Conservation (phyloP, 2,797 vertebrate species). For the Enteromius paludinosus region DNA sequence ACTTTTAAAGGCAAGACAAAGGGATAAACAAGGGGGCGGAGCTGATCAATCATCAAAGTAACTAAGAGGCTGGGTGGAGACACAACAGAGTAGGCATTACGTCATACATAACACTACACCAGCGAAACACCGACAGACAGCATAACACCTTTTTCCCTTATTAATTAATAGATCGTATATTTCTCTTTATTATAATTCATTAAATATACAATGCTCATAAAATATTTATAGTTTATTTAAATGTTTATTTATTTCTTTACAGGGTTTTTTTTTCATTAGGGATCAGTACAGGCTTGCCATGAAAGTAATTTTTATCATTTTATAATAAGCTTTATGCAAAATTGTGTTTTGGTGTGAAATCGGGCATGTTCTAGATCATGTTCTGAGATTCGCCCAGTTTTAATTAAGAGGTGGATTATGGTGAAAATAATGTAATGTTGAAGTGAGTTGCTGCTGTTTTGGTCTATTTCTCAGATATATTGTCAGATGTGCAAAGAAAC, state of each 20-base stretch:
- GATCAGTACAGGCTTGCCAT: neutral
- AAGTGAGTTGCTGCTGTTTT: neutral
- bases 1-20: too few relatives aligned
- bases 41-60: too few relatives aligned
- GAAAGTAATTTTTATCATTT: neutral
- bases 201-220: neutral
- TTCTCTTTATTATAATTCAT: neutral
- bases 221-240: neutral
- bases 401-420: neutral
- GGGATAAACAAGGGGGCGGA: too few relatives aligned
- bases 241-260: neutral
- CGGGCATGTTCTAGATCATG: neutral
- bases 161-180: neutral
- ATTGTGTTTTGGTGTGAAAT: neutral
- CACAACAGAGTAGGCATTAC: too few relatives aligned
- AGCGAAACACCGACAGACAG: too few relatives aligned
- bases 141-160: too few relatives aligned
- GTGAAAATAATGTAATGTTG: neutral
- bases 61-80: too few relatives aligned
- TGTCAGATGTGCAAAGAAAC: neutral
- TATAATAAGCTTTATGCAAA: neutral
- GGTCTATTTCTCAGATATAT: neutral
- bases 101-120: too few relatives aligned
- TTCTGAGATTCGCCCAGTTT: neutral
- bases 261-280: neutral